Evolutionary conservation across 2,888 invertebrate species (phyloP).

Genomic region (Aricia artaxerxes): DNA sequence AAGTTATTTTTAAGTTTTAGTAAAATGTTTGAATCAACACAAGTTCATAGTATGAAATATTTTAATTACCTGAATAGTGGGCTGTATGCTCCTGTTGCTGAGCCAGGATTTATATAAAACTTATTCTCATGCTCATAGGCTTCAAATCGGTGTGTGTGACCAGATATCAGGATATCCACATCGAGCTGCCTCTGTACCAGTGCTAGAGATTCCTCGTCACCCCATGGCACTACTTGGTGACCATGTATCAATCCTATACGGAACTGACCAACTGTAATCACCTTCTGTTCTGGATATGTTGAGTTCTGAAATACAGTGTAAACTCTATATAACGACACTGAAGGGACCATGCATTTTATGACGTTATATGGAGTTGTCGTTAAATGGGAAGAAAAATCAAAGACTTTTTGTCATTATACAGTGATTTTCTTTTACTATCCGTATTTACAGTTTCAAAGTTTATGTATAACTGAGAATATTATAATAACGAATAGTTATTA

Average conservation of each 20-base stretch:
- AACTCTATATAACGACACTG: no score
- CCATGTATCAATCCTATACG: constrained; percentile 98
- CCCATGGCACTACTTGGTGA: constrained; percentile 99
- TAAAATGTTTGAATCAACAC: no score
- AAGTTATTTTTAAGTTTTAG: no score
- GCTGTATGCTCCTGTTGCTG: constrained; percentile 98
- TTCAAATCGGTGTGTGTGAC: constrained; percentile 99
- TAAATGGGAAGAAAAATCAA: no score
- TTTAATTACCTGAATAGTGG: constrained; percentile 88
- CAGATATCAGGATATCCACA: constrained; percentile 98
- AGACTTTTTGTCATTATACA: no score
- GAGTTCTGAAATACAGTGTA: constrained; percentile 83
- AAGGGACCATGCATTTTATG: no score
- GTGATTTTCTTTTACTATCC: no score
- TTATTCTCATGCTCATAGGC: constrained; percentile 99
- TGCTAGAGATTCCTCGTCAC: constrained; percentile 95
- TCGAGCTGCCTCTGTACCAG: constrained; percentile 97
- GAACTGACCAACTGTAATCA: constrained; percentile 99
- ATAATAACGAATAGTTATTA: no score
- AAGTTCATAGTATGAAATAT: no score
- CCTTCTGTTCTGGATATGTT: constrained; percentile 98
- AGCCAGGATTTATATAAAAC: constrained; percentile 99
- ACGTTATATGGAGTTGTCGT: no score
- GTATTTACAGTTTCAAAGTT: no score
- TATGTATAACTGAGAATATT: no score